Conservation (phyloP, 2,888 invertebrate species). For the Scaptomyza tumidula region DNA sequence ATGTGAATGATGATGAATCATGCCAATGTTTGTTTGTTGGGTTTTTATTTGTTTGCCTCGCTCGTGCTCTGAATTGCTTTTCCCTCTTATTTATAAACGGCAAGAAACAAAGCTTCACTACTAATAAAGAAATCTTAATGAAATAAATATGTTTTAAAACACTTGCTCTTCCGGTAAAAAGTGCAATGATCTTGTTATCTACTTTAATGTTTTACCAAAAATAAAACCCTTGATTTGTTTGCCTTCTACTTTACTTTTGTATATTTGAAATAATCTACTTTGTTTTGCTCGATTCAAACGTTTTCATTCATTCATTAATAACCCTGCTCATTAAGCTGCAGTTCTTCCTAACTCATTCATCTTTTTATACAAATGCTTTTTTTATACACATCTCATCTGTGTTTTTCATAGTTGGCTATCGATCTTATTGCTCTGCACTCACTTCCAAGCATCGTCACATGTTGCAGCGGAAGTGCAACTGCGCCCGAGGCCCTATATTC, state of each 20-base stretch:
- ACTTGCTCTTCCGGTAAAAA: neutral
- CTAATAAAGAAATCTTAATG: conserved; percentile 21
- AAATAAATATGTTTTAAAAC: neutral
- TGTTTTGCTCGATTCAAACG: neutral
- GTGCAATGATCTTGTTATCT: neutral
- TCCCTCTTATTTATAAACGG: conserved; percentile 25
- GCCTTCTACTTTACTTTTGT: conserved; percentile 12
- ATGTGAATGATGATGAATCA: conserved; percentile 59
- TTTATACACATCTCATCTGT: conserved; percentile 23
- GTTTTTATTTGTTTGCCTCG: conserved; percentile 52
- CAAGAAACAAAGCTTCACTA: conserved; percentile 17
- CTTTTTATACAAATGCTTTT: conserved; percentile 9
- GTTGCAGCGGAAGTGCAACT: conserved; percentile 42
- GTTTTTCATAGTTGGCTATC: conserved; percentile 35
- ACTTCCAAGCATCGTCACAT: conserved; percentile 42
- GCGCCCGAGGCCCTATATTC: conserved; percentile 37
- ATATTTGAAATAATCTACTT: neutral
- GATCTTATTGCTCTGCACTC: conserved; percentile 49
- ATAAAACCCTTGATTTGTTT: no score
- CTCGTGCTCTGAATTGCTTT: conserved; percentile 72
- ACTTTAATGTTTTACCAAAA: neutral
- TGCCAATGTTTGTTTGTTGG: conserved; percentile 60
- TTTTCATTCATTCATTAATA: conserved; percentile 13
- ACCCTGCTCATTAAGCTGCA: conserved; percentile 4
- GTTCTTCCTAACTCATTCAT: conserved; percentile 13